Percentiles rank a stretch among this genome's conserved stretches.
phyloP scores from a whole-genome alignment of 2,113 vertebrate species.

The Limanda limanda region DNA sequence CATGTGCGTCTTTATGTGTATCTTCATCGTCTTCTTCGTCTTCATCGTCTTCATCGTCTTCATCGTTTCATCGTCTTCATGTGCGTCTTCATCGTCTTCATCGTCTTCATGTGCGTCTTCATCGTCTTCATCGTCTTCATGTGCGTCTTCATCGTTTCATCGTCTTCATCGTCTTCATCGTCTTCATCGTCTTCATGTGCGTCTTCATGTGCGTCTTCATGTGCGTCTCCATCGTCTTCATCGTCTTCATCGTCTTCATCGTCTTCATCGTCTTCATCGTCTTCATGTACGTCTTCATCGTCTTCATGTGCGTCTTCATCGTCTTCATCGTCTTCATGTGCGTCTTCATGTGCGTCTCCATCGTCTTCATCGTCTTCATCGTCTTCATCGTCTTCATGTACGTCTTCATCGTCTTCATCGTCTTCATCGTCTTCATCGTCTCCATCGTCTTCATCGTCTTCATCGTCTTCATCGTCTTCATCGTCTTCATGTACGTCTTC shows the following conservation, averaged over 20 bases:
- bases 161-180: neutral
- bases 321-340: no score
- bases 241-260: neutral
- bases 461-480: neutral
- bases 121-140: no score
- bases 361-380: slow-evolving; percentile 14
- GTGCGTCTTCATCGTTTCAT: slow-evolving; percentile 46
- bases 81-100: slow-evolving; percentile 35
- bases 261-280: slow-evolving; percentile 10
- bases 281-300: no score
- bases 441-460: no score
- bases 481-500: slow-evolving; percentile 61
- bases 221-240: no score
- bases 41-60: neutral
- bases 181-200: slow-evolving; percentile 20
- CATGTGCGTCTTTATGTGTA: slow-evolving; percentile 51
- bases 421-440: no score
- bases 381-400: slow-evolving; percentile 52
- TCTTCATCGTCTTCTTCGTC: neutral
- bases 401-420: slow-evolving; percentile 11
- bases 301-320: slow-evolving; percentile 59
- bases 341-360: no score
- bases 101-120: no score
- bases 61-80: slow-evolving; percentile 60
- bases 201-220: no score